Conservation (phyloP, 2,888 invertebrate genomes). For the Osedax fenrisi region DNA sequence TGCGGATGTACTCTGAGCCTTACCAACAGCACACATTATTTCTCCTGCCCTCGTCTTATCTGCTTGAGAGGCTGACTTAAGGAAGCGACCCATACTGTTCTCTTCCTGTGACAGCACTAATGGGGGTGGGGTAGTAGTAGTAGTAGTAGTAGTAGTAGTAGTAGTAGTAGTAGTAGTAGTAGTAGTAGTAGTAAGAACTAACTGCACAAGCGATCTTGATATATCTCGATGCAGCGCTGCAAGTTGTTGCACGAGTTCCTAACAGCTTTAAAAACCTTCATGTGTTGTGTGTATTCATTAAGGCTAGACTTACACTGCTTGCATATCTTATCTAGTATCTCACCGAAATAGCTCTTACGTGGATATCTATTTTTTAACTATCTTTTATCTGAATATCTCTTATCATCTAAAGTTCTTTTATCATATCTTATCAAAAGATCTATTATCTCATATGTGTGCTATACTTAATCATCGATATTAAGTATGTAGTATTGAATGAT, state of each 20-base stretch:
- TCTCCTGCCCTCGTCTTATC: slow-evolving; percentile 72
- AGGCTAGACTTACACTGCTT: too few relatives aligned
- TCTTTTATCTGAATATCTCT: too few relatives aligned
- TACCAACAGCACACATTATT: slow-evolving; percentile 71
- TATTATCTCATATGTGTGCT: too few relatives aligned
- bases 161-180: slow-evolving; percentile 62
- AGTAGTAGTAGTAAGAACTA: slow-evolving; percentile 41
- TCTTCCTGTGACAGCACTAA: slow-evolving; percentile 84
- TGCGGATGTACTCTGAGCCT: slow-evolving; percentile 74
- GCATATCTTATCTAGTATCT: too few relatives aligned
- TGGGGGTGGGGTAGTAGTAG: slow-evolving; percentile 31
- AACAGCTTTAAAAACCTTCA: slow-evolving; percentile 57
- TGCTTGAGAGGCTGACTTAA: slow-evolving; percentile 80
- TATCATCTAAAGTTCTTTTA: too few relatives aligned
- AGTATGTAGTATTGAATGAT: too few relatives aligned
- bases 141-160: slow-evolving; percentile 65
- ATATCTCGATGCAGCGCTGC: slow-evolving; percentile 76
- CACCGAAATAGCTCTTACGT: too few relatives aligned
- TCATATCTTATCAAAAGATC: too few relatives aligned
- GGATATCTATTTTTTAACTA: too few relatives aligned
- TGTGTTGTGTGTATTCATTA: too few relatives aligned
- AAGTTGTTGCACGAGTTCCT: slow-evolving; percentile 76
- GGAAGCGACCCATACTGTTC: slow-evolving; percentile 79
- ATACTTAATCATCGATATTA: too few relatives aligned
- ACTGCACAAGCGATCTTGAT: slow-evolving; percentile 80